phyloP scores from a whole-genome alignment of 1,140 invertebrate genomes.

The Plutomurus gul region DNA sequence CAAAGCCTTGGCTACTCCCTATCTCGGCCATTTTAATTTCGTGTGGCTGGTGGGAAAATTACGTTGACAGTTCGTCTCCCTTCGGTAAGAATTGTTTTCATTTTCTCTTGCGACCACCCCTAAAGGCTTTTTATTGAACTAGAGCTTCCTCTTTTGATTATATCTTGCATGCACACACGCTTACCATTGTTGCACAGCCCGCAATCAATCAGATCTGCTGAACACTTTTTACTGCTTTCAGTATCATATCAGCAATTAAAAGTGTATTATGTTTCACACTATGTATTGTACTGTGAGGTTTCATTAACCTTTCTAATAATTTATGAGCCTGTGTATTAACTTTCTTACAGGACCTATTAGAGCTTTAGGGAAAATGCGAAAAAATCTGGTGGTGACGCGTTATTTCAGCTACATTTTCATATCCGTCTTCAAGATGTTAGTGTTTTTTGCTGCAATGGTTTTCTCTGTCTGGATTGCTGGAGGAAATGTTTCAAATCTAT shows the following conservation, averaged over 20 bases:
- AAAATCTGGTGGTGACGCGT: conserved; percentile 75
- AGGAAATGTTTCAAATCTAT: conserved; percentile 76
- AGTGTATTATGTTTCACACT: too few relatives aligned
- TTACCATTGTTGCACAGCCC: too few relatives aligned
- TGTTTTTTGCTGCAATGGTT: conserved; percentile 75
- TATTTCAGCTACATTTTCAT: conserved; percentile 89
- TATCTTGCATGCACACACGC: too few relatives aligned
- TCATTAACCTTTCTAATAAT: not conserved
- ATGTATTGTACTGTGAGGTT: too few relatives aligned
- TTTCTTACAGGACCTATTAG: conserved; percentile 71
- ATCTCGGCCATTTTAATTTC: conserved; percentile 81
- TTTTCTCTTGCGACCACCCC: not conserved
- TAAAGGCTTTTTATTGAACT: not conserved
- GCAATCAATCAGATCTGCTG: too few relatives aligned
- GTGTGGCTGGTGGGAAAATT: conserved; percentile 97
- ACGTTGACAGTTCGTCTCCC: conserved; percentile 79
- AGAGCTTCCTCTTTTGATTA: not conserved
- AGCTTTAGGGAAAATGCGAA: conserved; percentile 78
- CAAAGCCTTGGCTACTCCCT: conserved; percentile 81
- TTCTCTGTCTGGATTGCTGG: conserved; percentile 75
- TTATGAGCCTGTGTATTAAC: not conserved
- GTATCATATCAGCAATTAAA: too few relatives aligned
- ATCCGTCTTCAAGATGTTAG: conserved; percentile 83
- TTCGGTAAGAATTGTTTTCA: conserved; percentile 62
- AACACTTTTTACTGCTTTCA: too few relatives aligned